Conservation (phyloP, 2,888 invertebrate genomes). For the Drosophila histrio region DNA sequence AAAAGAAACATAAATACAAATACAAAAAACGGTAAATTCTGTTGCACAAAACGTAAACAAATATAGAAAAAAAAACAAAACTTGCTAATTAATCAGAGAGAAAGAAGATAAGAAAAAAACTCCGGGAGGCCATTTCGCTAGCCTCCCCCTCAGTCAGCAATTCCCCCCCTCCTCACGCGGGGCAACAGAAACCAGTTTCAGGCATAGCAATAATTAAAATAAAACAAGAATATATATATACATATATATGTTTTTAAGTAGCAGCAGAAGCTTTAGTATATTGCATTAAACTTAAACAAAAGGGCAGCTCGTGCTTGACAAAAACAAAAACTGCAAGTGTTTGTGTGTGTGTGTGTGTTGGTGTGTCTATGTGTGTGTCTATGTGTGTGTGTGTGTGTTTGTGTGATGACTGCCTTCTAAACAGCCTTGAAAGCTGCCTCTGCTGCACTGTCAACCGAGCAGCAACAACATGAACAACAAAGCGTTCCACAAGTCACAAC, state of each 20-base stretch:
- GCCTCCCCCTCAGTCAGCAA: neutral
- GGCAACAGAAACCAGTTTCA: conserved; percentile 21
- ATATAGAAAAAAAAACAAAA: conserved; percentile 17
- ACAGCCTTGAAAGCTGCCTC: conserved; percentile 78
- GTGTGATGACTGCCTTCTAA: conserved; percentile 69
- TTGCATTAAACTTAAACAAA: conserved; percentile 56
- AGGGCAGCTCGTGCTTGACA: conserved; percentile 68
- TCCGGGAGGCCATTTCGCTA: conserved; percentile 16
- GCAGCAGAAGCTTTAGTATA: conserved; percentile 8
- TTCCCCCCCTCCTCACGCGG: neutral
- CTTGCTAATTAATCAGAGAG: conserved; percentile 54
- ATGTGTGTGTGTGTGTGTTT: conserved; percentile 30
- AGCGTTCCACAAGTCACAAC: conserved; percentile 76
- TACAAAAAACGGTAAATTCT: conserved; percentile 45
- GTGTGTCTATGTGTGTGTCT: conserved; percentile 25
- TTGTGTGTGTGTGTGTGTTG: conserved; percentile 25
- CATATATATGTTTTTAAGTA: conserved; percentile 1
- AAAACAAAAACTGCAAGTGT: conserved; percentile 53
- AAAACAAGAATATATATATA: conserved; percentile 17
- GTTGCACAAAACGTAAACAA: conserved; percentile 23
- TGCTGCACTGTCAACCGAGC: conserved; percentile 71
- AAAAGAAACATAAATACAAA: conserved; percentile 30
- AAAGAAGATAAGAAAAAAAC: conserved; percentile 16
- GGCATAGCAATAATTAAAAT: conserved; percentile 15
- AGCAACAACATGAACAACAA: conserved; percentile 44